These are phyloP conservation scores for Hyperoplus immaculatus DNA, from an alignment of 2,797 vertebrate species.

Conservation along the genomic window DNA sequence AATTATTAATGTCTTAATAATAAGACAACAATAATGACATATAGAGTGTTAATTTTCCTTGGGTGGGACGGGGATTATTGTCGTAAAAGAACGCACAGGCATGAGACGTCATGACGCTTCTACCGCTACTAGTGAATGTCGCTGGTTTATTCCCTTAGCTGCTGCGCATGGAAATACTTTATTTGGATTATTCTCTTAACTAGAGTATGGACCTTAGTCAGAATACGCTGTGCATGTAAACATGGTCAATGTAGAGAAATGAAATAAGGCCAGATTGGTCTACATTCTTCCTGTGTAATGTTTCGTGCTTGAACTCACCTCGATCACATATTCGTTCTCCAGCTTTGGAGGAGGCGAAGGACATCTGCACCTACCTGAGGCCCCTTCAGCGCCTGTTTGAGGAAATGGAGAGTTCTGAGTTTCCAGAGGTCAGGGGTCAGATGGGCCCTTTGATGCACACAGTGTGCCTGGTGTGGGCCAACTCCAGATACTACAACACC, in stretches of 20 bases:
- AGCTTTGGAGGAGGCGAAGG: constrained; percentile 90
- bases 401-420: constrained; percentile 87
- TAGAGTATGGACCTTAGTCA: too few relatives aligned
- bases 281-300: background rate
- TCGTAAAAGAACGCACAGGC: too few relatives aligned
- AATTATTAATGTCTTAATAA: too few relatives aligned
- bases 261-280: background rate
- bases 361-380: constrained; percentile 87
- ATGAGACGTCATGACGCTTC: too few relatives aligned
- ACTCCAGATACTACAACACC: constrained; percentile 87
- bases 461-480: constrained; percentile 92
- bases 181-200: too few relatives aligned
- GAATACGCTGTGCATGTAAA: too few relatives aligned
- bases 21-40: too few relatives aligned
- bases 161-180: too few relatives aligned
- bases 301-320: constrained; percentile 9
- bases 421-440: constrained; percentile 83
- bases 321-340: constrained; percentile 16
- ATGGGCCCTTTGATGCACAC: constrained; percentile 89
- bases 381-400: constrained; percentile 87
- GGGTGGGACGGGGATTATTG: too few relatives aligned
- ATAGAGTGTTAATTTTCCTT: too few relatives aligned
- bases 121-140: too few relatives aligned
- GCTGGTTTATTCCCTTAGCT: too few relatives aligned
- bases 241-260: background rate